phyloP scores from a whole-genome alignment of 2,888 invertebrate species.

The Melieria picta region DNA sequence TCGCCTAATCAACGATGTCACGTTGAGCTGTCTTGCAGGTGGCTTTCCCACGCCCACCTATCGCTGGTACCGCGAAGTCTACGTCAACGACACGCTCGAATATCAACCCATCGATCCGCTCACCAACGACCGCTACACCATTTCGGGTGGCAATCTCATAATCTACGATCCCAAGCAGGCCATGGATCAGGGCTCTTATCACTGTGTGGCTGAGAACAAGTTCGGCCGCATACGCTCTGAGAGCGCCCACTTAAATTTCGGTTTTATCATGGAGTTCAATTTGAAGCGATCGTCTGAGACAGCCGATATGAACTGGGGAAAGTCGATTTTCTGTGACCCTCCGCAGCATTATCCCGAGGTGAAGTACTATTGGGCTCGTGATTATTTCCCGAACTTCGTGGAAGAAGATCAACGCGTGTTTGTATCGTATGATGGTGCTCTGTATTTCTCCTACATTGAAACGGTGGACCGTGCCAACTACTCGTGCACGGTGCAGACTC shows the following conservation, averaged over 20 bases:
- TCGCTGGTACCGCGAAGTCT: conserved; percentile 90
- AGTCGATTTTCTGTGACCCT: conserved; percentile 90
- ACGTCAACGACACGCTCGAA: conserved; percentile 79
- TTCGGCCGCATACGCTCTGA: conserved; percentile 91
- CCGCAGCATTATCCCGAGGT: conserved; percentile 91
- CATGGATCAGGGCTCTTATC: conserved; percentile 86
- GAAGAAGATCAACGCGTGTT: conserved; percentile 93
- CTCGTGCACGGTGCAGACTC: conserved; percentile 90
- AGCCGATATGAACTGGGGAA: conserved; percentile 94
- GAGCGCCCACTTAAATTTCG: conserved; percentile 88
- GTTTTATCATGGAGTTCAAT: conserved; percentile 90
- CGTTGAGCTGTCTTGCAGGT: conserved; percentile 82
- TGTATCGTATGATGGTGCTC: conserved; percentile 91
- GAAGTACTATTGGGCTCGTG: conserved; percentile 91
- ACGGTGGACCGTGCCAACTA: conserved; percentile 89
- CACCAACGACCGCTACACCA: conserved; percentile 77
- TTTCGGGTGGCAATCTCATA: conserved; percentile 91
- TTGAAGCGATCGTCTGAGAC: conserved; percentile 84
- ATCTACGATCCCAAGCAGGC: conserved; percentile 86
- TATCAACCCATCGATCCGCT: conserved; percentile 83
- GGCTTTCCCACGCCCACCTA: conserved; percentile 92
- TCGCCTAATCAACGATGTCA: conserved; percentile 77
- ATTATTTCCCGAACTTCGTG: conserved; percentile 90
- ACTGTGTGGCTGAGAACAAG: conserved; percentile 90
- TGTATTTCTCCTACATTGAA: conserved; percentile 94